Evolutionary conservation across 2,888 invertebrate species (phyloP), one percentile per base, ranked within the genome.

Genomic region (Euphydryas editha): DNA sequence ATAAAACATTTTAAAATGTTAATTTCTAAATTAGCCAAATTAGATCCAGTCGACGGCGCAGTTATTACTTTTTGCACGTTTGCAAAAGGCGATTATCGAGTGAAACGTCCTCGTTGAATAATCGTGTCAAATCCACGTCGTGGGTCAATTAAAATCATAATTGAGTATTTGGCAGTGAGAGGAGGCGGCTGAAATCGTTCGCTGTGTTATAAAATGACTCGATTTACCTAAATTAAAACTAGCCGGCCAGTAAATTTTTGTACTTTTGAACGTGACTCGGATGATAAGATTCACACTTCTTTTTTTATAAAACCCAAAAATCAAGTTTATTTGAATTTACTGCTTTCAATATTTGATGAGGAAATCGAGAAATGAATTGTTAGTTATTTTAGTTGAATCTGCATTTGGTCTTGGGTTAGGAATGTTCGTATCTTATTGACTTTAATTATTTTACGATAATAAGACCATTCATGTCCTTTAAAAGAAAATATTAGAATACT

Each of bases 91-190:
- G 73, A 75, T 76, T 74, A 73, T 73, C 70, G 72, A 74, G 70
- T 72, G 70, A 74, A 74, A 69, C 73, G 71, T 71, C 68, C 73
- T 72, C 72, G 56, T 69, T 73, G 36, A 49, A 61, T 46, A 61
- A 20, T 61, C 59, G 68, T 46, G 65, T 61, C 88, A 87, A 83
- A 83, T 80, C 80, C 86, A 87, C 81, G 78, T 78, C 81, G 73
- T 78, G 78, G 81, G 78, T 85, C 86, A 88, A 89, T 88, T 88
- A 87, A 88, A 88, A 88, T 85, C 81, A 83, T 87, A 89, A 89
- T 89, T 85, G 86, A 84, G 82, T 84, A 81, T 84, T 86, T 82
- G 77, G 82, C 73, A 72, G 75, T 69, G 67, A 59, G 71, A 65
- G 72, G 62, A 46, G 57, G 69, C 58, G 68, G 65, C 69, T 59